Conservation (phyloP, 2,888 invertebrate genomes). For the Nemurella pictetii region DNA sequence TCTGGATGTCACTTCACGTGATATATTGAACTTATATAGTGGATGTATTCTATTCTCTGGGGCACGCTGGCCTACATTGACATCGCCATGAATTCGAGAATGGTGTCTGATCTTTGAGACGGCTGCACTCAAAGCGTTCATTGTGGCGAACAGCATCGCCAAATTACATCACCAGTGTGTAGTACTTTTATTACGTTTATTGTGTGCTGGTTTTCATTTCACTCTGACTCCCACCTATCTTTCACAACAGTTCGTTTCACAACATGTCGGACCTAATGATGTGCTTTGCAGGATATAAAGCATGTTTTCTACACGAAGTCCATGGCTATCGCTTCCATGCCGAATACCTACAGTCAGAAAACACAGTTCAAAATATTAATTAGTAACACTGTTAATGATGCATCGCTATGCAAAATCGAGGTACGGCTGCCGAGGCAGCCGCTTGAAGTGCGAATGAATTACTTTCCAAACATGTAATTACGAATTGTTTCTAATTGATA, state of each 20-base stretch:
- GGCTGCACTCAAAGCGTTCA: neutral
- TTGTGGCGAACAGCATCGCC: neutral
- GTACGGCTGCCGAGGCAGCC: neutral
- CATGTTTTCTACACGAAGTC: no score
- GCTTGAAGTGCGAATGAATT: neutral
- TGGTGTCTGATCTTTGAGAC: neutral
- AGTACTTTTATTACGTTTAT: no score
- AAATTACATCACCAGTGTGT: no score
- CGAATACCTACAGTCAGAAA: neutral
- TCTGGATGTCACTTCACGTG: neutral
- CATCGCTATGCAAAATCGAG: neutral
- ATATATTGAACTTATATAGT: neutral
- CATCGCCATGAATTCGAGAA: neutral
- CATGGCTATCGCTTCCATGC: no score
- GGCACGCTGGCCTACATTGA: neutral
- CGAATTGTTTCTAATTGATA: constrained; percentile 29
- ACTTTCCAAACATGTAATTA: constrained; percentile 21
- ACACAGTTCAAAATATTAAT: neutral
- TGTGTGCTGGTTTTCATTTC: no score
- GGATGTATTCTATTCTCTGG: neutral
- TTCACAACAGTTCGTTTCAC: neutral
- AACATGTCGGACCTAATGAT: neutral
- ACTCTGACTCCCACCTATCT: neutral
- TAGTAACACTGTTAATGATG: neutral
- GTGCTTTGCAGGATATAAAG: neutral